These are phyloP conservation scores for Myiozetetes cayanensis DNA, from an alignment of 2,113 vertebrate species.

Conservation along the genomic window DNA sequence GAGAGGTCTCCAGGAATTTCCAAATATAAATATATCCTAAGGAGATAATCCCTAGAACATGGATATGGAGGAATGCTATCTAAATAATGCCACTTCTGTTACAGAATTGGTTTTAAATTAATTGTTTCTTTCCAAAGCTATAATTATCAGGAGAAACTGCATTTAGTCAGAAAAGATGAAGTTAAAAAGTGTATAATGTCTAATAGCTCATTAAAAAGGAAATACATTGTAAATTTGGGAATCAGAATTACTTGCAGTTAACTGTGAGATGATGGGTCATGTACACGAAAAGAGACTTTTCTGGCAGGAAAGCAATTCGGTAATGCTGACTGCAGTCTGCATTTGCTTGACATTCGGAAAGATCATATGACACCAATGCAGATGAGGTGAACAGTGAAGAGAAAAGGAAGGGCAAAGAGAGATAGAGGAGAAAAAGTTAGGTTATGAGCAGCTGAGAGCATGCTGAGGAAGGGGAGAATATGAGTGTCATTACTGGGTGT, in stretches of 20 bases:
- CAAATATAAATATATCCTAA: slow-evolving; percentile 31
- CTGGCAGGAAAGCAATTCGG: slow-evolving; percentile 41
- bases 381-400: slow-evolving; percentile 37
- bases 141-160: slow-evolving; percentile 50
- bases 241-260: slow-evolving; percentile 44
- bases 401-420: slow-evolving; percentile 24
- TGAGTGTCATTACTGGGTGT: not conserved
- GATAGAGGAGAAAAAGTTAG: slow-evolving; percentile 37
- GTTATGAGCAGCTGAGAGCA: not conserved
- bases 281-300: slow-evolving; percentile 46
- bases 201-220: slow-evolving; percentile 61
- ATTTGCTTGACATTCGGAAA: slow-evolving; percentile 59
- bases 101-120: slow-evolving; percentile 52
- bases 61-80: not conserved
- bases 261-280: slow-evolving; percentile 26
- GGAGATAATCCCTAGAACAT: slow-evolving; percentile 34
- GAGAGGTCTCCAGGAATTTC: not conserved
- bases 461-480: not conserved
- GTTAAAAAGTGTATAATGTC: slow-evolving; percentile 27
- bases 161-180: slow-evolving; percentile 42
- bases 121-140: slow-evolving; percentile 49
- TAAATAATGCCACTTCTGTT: slow-evolving; percentile 42
- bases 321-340: slow-evolving; percentile 49
- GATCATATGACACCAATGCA: slow-evolving; percentile 55
- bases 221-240: slow-evolving; percentile 40